Base-by-base conservation (phyloP, 2,888 invertebrate genomes). In the Tetragonisca angustula region DNA sequence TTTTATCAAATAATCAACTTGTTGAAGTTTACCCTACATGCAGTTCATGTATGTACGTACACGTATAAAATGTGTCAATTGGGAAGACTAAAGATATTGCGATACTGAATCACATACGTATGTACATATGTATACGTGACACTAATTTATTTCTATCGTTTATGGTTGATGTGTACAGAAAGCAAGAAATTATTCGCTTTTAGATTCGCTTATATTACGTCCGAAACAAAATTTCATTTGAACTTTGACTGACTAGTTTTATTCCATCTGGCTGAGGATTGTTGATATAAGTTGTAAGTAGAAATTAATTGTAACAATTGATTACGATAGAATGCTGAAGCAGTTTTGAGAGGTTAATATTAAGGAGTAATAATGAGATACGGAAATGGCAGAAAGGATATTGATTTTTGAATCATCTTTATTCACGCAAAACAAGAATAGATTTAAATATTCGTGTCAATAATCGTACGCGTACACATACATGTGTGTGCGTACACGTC, bases 371-470 rank as follows among this genome's bases (percentile, higher is more conserved):
- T 36, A n/a, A 43, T 21, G n/a, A 17, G 15, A 15, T 36, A 43
- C 13, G n/a, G n/a, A 15, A 43, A 4, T 4, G 43, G 36, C 17
- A 27, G 19, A 24, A 71, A 49, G 32, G 76, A 9, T 49, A 32
- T 69, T 78, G 62, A 71, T 82, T 79, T 76, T 90, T 91, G 84
- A 91, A 91, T 92, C 91, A 90, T 91, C 87, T 93, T 92, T 93
- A 92, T 92, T 92, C 92, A 90, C 91, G 90, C 91, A 91, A 92
- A 85, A 92, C 91, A 92, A 92, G 89, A 89, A 91, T 90, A 91
- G 90, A 91, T 91, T 91, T 91, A 88, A 84, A 92, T 91, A 90
- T 91, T 83, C 88, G 86, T 91, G 88, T 88, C 81, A 68, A 78
- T 87, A 74, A 78, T 82, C 72, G 77, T 89, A 84, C 76, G 81